Evolutionary conservation across 2,888 invertebrate genomes (phyloP).

Genomic region (Cyclophora albipunctata): DNA sequence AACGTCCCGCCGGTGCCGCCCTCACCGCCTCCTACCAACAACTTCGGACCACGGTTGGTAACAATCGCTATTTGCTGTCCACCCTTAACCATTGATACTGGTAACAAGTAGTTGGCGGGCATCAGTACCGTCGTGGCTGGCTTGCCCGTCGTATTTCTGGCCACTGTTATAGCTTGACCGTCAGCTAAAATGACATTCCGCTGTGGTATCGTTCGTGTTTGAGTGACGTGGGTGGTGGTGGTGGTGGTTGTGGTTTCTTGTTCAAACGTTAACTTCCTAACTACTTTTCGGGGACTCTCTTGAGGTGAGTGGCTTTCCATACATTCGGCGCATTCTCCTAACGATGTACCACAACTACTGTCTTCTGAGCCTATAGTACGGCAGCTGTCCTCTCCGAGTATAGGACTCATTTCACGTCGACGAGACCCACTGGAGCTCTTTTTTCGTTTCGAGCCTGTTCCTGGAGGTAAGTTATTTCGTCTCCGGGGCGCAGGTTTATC

Average conservation of each 20-base stretch:
- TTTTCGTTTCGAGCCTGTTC: constrained; percentile 81
- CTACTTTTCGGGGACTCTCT: constrained; percentile 67
- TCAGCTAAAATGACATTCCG: constrained; percentile 78
- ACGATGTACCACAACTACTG: constrained; percentile 82
- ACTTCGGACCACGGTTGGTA: constrained; percentile 79
- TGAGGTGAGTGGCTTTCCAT: constrained; percentile 75
- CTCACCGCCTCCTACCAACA: constrained; percentile 60
- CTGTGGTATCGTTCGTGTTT: constrained; percentile 46
- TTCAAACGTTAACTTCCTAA: constrained; percentile 61
- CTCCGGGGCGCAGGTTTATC: constrained; percentile 87
- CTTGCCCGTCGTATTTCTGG: constrained; percentile 75
- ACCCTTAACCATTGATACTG: constrained; percentile 82
- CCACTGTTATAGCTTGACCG: constrained; percentile 78
- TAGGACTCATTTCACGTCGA: constrained; percentile 75
- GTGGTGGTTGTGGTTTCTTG: constrained; percentile 60
- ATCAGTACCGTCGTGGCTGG: constrained; percentile 80
- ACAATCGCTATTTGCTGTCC: constrained; percentile 84
- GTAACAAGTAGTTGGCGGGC: constrained; percentile 83
- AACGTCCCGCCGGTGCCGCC: constrained; percentile 77
- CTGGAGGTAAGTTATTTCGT: constrained; percentile 82
- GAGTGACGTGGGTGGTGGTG: constrained; percentile 31
- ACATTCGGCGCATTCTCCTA: constrained; percentile 68
- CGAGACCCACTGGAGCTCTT: constrained; percentile 79
- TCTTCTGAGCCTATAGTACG: constrained; percentile 85
- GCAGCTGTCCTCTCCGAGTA: constrained; percentile 79